These are phyloP conservation scores for Dryococelus australis DNA, from an alignment of 2,888 invertebrate genomes.

Conservation along the genomic window DNA sequence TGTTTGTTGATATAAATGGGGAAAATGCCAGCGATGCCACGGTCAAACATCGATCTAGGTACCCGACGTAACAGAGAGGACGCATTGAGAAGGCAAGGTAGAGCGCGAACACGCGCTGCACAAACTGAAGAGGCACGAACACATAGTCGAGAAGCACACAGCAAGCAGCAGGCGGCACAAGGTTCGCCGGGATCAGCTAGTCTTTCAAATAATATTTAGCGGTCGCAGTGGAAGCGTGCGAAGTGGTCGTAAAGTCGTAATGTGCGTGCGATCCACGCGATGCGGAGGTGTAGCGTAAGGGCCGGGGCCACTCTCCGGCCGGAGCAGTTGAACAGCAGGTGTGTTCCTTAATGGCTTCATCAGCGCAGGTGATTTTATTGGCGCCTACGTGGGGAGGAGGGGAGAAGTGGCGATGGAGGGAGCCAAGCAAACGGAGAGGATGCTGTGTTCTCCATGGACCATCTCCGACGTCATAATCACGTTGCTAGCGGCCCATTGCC, in stretches of 20 bases:
- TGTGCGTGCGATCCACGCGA: not conserved
- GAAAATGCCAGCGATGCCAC: too few species aligned
- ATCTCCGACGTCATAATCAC: not conserved
- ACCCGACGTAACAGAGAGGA: too few species aligned
- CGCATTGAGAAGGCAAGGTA: too few species aligned
- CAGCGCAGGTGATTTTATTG: not conserved
- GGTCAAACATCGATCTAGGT: too few species aligned
- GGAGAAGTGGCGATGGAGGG: not conserved
- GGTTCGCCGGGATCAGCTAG: too few species aligned
- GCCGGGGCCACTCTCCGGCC: too few species aligned
- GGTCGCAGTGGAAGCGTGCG: not conserved
- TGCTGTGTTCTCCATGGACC: not conserved
- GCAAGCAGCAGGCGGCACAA: too few species aligned
- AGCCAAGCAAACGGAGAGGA: not conserved
- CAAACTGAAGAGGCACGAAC: too few species aligned
- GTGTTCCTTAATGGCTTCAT: not conserved
- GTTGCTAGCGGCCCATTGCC: not conserved
- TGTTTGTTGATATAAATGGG: too few species aligned
- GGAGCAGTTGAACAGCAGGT: not conserved
- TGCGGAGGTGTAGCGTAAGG: too few species aligned
- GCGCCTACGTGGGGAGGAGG: not conserved
- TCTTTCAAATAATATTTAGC: not conserved
- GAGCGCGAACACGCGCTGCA: too few species aligned
- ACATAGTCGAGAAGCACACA: too few species aligned
- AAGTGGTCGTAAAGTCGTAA: not conserved